Conservation (phyloP, 2,888 invertebrate species). For the Tridacna gigas region DNA sequence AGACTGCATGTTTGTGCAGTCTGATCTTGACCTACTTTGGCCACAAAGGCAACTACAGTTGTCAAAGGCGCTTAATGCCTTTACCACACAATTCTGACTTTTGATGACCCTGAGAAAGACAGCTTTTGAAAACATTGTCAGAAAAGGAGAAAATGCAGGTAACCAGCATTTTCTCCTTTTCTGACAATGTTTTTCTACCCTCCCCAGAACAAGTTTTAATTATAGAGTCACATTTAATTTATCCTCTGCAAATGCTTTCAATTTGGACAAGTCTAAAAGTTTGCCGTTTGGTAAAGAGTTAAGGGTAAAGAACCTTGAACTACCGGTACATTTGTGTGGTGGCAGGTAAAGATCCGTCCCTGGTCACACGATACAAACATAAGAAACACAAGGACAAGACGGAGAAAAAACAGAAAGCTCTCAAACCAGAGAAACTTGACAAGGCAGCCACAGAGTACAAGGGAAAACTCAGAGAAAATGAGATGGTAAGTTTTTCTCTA, state of each 20-base stretch:
- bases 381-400: slow-evolving; percentile 68
- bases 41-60: neutral
- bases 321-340: slow-evolving; percentile 17
- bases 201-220: too few species aligned
- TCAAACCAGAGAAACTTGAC: slow-evolving; percentile 58
- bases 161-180: neutral
- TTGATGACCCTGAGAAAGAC: neutral
- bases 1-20: too few species aligned
- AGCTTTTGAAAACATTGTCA: neutral
- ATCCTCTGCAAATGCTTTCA: too few species aligned
- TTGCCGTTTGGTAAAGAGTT: too few species aligned
- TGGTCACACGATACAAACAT: slow-evolving; percentile 82
- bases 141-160: neutral
- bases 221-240: too few species aligned
- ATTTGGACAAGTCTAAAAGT: too few species aligned
- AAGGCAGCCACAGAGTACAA: slow-evolving; percentile 55
- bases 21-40: neutral
- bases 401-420: slow-evolving; percentile 61
- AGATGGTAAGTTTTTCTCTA: slow-evolving; percentile 33
- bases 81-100: neutral
- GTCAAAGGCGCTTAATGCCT: neutral
- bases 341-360: slow-evolving; percentile 78
- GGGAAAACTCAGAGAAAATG: slow-evolving; percentile 57
- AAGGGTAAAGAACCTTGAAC: too few species aligned
- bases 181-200: too few species aligned